phyloP scores from a whole-genome alignment of 1,140 invertebrate species.

The Plectus sambesii region DNA sequence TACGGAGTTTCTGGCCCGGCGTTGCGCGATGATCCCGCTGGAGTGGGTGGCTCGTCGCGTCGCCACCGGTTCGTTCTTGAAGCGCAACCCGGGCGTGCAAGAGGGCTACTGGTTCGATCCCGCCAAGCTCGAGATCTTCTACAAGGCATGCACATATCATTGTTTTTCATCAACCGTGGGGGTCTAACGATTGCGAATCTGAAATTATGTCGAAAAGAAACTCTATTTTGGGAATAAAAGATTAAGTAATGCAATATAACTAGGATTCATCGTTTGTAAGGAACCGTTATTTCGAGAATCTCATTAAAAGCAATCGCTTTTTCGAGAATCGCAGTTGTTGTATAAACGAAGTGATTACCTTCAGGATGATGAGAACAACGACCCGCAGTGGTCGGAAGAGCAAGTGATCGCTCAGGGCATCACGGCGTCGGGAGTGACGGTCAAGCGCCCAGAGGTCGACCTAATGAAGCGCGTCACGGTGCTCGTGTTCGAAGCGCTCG shows the following conservation, averaged over 20 bases:
- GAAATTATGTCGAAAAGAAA: too few relatives aligned
- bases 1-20: slow-evolving; percentile 72
- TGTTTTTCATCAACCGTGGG: slow-evolving; percentile 48
- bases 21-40: slow-evolving; percentile 91
- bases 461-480: slow-evolving; percentile 71
- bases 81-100: slow-evolving; percentile 71
- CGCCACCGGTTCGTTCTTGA: slow-evolving; percentile 87
- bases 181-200: slow-evolving; percentile 45
- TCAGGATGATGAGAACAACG: slow-evolving; percentile 87
- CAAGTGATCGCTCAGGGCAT: slow-evolving; percentile 80
- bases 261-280: too few relatives aligned
- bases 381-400: slow-evolving; percentile 90
- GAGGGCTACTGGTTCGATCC: slow-evolving; percentile 81
- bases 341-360: too few relatives aligned
- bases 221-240: too few relatives aligned
- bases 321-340: too few relatives aligned
- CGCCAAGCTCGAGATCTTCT: slow-evolving; percentile 80
- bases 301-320: too few relatives aligned
- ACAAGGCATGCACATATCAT: too few relatives aligned
- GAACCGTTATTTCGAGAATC: too few relatives aligned
- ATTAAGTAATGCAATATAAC: too few relatives aligned
- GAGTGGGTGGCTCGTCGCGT: slow-evolving; percentile 89
- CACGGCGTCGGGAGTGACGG: too few relatives aligned
- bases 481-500: slow-evolving; percentile 81
- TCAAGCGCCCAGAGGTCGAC: slow-evolving; percentile 57